Conservation (phyloP, 2,797 vertebrate species). For the Syngnathus rostellatus region DNA sequence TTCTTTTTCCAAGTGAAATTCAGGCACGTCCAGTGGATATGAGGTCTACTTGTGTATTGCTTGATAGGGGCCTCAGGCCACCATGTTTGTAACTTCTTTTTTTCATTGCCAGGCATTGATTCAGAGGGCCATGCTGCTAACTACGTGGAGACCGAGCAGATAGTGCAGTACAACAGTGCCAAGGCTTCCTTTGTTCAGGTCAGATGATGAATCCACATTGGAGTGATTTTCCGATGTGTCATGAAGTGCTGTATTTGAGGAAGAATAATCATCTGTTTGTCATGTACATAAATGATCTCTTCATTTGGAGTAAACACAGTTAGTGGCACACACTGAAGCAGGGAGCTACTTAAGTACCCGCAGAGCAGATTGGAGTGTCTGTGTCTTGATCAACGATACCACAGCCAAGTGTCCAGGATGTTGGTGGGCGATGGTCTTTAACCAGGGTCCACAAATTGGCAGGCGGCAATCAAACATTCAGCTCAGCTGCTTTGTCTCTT, state of each 20-base stretch:
- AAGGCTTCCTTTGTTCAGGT: constrained; percentile 90
- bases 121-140: constrained; percentile 95
- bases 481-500: background rate
- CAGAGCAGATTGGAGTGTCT: no score
- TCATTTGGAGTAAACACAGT: no score
- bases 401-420: no score
- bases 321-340: no score
- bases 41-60: background rate
- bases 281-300: no score
- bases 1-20: background rate
- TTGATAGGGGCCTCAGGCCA: background rate
- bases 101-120: constrained; percentile 77
- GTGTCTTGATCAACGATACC: no score
- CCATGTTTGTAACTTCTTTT: constrained; percentile 3
- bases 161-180: constrained; percentile 80
- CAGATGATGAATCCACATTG: constrained; percentile 21
- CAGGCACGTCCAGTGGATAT: background rate
- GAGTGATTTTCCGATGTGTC: background rate
- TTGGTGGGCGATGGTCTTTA: no score
- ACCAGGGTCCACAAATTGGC: no score
- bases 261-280: no score
- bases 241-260: background rate
- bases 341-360: no score
- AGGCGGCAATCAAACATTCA: no score
- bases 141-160: constrained; percentile 93